Evolutionary conservation across 1,140 invertebrate genomes (phyloP).

Genomic region (Amyelois transitella): DNA sequence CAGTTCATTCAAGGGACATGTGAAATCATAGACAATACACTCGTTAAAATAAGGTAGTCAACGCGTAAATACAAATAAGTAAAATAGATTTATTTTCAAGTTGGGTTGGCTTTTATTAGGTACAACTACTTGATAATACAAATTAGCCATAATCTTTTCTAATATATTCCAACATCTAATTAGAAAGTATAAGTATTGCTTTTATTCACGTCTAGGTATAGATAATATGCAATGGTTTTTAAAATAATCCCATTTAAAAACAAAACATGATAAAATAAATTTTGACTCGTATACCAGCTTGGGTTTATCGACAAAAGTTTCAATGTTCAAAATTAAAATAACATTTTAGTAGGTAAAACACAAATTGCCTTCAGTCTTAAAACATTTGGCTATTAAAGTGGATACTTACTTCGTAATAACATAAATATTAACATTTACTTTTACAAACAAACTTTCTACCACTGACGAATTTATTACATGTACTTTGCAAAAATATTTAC

Average conservation of each 20-base stretch:
- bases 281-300: background rate
- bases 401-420: conserved; percentile 49
- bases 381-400: conserved; percentile 68
- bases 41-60: conserved; percentile 14
- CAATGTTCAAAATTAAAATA: background rate
- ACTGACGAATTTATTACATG: conserved; percentile 13
- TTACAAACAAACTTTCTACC: conserved; percentile 20
- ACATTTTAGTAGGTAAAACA: conserved; percentile 6
- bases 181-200: conserved; percentile 7
- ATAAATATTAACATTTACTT: conserved; percentile 27
- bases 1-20: background rate
- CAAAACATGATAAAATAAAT: conserved; percentile 16
- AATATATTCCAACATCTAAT: conserved; percentile 4
- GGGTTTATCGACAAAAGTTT: background rate
- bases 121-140: conserved; percentile 19
- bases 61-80: conserved; percentile 48
- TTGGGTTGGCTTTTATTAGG: conserved; percentile 38
- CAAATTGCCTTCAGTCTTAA: conserved; percentile 66
- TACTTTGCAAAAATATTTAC: conserved; percentile 36
- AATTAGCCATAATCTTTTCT: conserved; percentile 11
- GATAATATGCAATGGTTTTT: background rate
- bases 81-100: conserved; percentile 58
- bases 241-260: conserved; percentile 15
- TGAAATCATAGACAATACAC: background rate
- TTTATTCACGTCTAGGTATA: background rate